Evolutionary conservation across 2,888 invertebrate genomes (phyloP).

Genomic region (Caenorhabditis uteleia): DNA sequence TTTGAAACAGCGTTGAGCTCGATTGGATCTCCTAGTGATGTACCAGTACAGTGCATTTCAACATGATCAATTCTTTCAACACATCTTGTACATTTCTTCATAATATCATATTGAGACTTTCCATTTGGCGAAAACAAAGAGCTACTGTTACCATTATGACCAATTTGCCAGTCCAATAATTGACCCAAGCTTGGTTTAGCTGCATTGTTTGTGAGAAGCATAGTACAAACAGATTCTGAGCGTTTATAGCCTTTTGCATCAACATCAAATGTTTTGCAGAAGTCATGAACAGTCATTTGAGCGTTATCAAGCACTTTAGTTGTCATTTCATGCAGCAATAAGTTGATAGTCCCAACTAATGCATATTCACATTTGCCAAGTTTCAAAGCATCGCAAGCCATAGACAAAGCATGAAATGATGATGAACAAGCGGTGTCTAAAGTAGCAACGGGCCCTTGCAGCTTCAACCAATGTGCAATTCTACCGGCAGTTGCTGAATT

Average conservation of each 20-base stretch:
- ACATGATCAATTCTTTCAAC: conserved; percentile 27
- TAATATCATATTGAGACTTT: conserved; percentile 45
- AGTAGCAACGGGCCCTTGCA: conserved; percentile 90
- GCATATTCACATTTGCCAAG: conserved; percentile 48
- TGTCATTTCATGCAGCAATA: conserved; percentile 63
- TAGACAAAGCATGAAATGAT: conserved; percentile 76
- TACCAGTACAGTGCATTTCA: conserved; percentile 68
- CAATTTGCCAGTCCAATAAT: conserved; percentile 28
- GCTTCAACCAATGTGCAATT: conserved; percentile 90
- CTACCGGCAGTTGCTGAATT: conserved; percentile 87
- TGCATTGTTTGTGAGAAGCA: conserved; percentile 23
- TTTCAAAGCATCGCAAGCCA: conserved; percentile 76
- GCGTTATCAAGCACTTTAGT: conserved; percentile 62
- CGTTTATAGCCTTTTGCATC: conserved; percentile 69
- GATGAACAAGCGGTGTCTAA: conserved; percentile 97
- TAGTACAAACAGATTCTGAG: conserved; percentile 61
- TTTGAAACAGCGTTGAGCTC: conserved; percentile 43
- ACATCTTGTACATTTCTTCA: conserved; percentile 34
- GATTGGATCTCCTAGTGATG: conserved; percentile 63
- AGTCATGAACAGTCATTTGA: conserved; percentile 58
- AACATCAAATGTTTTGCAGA: conserved; percentile 67
- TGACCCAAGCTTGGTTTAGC: conserved; percentile 5
- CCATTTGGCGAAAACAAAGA: conserved; percentile 64
- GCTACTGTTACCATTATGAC: conserved; percentile 65
- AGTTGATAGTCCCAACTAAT: conserved; percentile 65